phyloP scores from a whole-genome alignment of 1,140 invertebrate species.

The Drosophila melanica region DNA sequence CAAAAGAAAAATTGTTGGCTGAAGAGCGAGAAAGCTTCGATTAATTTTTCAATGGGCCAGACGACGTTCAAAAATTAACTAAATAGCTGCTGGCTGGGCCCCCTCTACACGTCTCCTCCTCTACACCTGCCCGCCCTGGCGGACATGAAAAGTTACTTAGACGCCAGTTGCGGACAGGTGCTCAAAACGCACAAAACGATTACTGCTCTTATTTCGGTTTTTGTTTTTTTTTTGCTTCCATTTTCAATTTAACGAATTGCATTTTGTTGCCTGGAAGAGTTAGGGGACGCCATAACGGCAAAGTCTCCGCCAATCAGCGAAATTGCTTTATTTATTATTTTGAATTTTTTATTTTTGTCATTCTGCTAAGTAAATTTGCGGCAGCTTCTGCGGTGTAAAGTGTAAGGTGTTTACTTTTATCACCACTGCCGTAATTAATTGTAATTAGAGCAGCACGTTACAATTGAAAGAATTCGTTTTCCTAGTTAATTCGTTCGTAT shows the following conservation, averaged over 20 bases:
- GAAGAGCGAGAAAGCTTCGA: slow-evolving; percentile 30
- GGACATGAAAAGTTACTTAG: slow-evolving; percentile 70
- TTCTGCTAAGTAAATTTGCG: background rate
- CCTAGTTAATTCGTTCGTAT: too few relatives aligned
- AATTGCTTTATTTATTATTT: slow-evolving; percentile 28
- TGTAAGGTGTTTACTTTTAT: background rate
- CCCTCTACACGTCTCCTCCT: background rate
- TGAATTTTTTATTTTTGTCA: background rate
- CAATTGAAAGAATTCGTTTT: too few relatives aligned
- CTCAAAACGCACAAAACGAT: slow-evolving; percentile 29
- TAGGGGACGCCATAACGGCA: slow-evolving; percentile 2
- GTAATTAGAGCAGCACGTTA: too few relatives aligned
- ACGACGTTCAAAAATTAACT: slow-evolving; percentile 71
- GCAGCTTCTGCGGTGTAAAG: background rate
- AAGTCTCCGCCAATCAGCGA: slow-evolving; percentile 31
- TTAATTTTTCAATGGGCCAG: slow-evolving; percentile 66
- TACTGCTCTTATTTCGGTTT: slow-evolving; percentile 13
- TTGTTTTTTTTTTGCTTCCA: slow-evolving; percentile 24
- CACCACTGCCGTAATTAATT: too few relatives aligned
- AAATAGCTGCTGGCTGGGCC: slow-evolving; percentile 45
- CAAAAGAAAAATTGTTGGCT: slow-evolving; percentile 70
- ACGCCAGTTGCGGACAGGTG: slow-evolving; percentile 33
- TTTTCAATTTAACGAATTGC: slow-evolving; percentile 57
- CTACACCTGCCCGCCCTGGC: background rate
- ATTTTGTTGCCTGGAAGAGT: slow-evolving; percentile 62